Percentiles rank a stretch among this genome's conserved stretches.
Conservation (phyloP, 2,797 vertebrate species). For the Siniperca undulata region DNA sequence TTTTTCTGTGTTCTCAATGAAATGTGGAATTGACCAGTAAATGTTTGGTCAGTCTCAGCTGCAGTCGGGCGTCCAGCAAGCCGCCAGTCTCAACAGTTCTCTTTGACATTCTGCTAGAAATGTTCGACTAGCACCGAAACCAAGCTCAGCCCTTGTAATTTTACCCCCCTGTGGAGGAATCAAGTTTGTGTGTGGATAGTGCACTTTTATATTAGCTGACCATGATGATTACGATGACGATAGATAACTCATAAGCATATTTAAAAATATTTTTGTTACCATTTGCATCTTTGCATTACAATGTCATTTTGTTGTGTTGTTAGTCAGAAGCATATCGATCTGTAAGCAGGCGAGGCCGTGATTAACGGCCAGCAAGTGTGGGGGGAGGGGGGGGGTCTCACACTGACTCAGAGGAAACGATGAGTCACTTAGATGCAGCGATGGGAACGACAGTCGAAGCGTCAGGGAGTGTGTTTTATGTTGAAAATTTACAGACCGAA, state of each 20-base stretch:
- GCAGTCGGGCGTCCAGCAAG: conserved; percentile 58
- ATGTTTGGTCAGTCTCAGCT: conserved; percentile 72
- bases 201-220: conserved; percentile 87
- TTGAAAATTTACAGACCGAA: conserved; percentile 86
- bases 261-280: conserved; percentile 87
- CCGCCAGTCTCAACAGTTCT: conserved; percentile 72
- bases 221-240: conserved; percentile 73
- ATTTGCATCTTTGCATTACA: conserved; percentile 85
- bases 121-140: conserved; percentile 73
- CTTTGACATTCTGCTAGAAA: conserved; percentile 73
- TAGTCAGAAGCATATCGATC: conserved; percentile 83
- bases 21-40: conserved; percentile 75
- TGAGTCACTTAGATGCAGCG: conserved; percentile 69
- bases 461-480: conserved; percentile 78
- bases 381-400: conserved; percentile 10
- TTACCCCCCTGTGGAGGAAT: conserved; percentile 65
- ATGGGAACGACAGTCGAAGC: conserved; percentile 52
- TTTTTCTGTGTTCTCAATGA: conserved; percentile 72
- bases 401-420: conserved; percentile 67
- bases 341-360: conserved; percentile 70
- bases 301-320: conserved; percentile 76
- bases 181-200: conserved; percentile 84
- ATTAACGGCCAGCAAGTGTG: conserved; percentile 41
- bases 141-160: conserved; percentile 74
- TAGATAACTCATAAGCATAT: conserved; percentile 80